A percentile compares a stretch with the other conserved stretches of the same genome.
Evolutionary conservation across 2,797 vertebrate species (phyloP).

Genomic region (Neosilurus mollespiculum): DNA sequence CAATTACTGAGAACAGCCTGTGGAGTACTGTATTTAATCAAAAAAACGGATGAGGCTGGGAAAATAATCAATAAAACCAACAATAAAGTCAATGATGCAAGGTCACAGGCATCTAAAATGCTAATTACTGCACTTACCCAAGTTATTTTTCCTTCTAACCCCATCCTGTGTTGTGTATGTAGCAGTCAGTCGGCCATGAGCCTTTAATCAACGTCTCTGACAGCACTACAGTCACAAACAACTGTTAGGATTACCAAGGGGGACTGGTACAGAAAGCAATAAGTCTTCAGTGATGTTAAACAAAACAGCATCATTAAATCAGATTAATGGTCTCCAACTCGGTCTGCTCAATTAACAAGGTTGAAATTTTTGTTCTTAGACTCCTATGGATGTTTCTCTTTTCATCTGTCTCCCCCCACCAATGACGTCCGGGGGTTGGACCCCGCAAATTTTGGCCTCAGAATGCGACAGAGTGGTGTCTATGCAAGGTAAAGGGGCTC

Average conservation of each 20-base stretch:
- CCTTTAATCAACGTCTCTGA: conserved; percentile 2
- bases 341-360: conserved; percentile 52
- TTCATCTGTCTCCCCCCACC: not conserved
- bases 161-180: not conserved
- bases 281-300: conserved; percentile 49
- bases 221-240: conserved; percentile 1
- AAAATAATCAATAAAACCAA: not conserved
- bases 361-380: not conserved
- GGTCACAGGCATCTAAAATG: not conserved
- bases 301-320: conserved; percentile 56
- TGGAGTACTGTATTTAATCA: not conserved
- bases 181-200: not conserved
- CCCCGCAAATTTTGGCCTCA: not conserved
- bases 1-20: not conserved
- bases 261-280: conserved; percentile 50
- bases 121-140: conserved; percentile 7
- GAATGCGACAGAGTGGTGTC: not conserved
- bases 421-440: not conserved
- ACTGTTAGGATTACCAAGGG: conserved; percentile 27
- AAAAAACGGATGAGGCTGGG: not conserved
- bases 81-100: not conserved
- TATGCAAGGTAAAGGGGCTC: not conserved
- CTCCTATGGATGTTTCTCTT: not conserved
- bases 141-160: not conserved
- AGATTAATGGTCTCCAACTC: conserved; percentile 49